Evolutionary conservation across 2,888 invertebrate species (phyloP), one percentile per base, ranked within the genome.

Genomic region (Lithophane socia): DNA sequence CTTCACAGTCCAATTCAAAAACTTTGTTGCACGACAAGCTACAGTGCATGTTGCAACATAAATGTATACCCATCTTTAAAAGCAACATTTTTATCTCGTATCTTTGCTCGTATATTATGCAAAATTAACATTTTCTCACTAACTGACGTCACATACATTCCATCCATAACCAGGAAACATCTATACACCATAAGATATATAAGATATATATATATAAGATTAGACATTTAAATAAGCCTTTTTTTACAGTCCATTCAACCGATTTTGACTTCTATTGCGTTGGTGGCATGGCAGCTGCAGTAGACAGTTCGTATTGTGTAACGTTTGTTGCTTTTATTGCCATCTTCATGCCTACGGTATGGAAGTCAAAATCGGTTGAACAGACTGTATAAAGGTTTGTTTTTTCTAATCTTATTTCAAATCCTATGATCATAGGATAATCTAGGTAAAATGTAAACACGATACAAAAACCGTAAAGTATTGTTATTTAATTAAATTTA

Each of bases 401-500:
- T 29, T 29, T 29, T 29, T 29, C 29, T 29, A 29, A 29, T 29
- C 29, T 29, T 29, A 29, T 29, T 29, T 29, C 29, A 29, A 29
- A 29, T 73, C 64, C 42, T 64, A 42, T 24, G 21, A 4, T 24
- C 18, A 18, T 42, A 29, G 42, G 74, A 73, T 79, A 77, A 79
- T 71, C 68, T 73, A 10, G 24, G 63, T n/a, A 49, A 64, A 79
- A 42, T 68, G 18, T 69, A 65, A 67, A 61, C 58, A 70, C 63
- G 65, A 84, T 80, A 80, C 63, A 80, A 78, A 85, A 86, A 79
- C 77, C 78, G 82, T 79, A 84, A 74, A 82, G 80, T 79, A 77
- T 86, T 88, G 79, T 86, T 86, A 81, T 88, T 82, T 87, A 85
- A 90, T 90, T 82, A 86, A 77, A 80, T 87, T 84, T 88, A 85